phyloP scores from a whole-genome alignment of 2,888 invertebrate genomes.

The Dexiosoma caninum region DNA sequence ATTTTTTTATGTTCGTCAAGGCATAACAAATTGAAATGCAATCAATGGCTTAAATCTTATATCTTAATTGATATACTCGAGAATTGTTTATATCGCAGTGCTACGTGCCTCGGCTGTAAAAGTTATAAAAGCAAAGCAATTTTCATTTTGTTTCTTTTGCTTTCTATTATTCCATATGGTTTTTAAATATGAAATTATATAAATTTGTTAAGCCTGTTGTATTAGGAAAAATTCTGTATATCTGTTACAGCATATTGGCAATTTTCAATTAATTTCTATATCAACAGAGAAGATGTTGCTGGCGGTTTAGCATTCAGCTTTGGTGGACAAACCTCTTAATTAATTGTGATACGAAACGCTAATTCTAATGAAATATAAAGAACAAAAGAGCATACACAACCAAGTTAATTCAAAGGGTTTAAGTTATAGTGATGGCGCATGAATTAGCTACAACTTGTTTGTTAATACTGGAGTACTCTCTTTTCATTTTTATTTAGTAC shows the following conservation, averaged over 20 bases:
- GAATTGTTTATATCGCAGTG: neutral
- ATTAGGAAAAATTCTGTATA: neutral
- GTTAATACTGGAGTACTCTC: too few species aligned
- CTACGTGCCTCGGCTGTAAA: neutral
- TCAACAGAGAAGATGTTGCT: neutral
- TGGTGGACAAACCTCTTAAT: neutral
- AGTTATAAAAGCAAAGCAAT: constrained; percentile 1
- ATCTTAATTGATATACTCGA: constrained; percentile 33
- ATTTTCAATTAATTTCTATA: neutral
- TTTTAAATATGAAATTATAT: neutral
- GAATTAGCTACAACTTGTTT: neutral
- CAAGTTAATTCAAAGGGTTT: neutral
- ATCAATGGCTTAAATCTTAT: constrained; percentile 23
- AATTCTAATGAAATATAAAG: constrained; percentile 2
- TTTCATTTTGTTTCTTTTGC: neutral
- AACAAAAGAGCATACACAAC: neutral
- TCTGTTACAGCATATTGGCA: neutral
- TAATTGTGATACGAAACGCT: neutral
- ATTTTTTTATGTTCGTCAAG: constrained; percentile 14
- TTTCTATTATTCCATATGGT: neutral
- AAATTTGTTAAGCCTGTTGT: neutral
- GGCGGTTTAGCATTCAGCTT: neutral
- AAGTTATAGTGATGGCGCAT: neutral
- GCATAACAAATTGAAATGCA: constrained; percentile 13
- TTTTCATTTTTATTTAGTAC: too few species aligned